Base-by-base conservation (phyloP, 1,140 invertebrate species). In the Meteorus sp. region DNA sequence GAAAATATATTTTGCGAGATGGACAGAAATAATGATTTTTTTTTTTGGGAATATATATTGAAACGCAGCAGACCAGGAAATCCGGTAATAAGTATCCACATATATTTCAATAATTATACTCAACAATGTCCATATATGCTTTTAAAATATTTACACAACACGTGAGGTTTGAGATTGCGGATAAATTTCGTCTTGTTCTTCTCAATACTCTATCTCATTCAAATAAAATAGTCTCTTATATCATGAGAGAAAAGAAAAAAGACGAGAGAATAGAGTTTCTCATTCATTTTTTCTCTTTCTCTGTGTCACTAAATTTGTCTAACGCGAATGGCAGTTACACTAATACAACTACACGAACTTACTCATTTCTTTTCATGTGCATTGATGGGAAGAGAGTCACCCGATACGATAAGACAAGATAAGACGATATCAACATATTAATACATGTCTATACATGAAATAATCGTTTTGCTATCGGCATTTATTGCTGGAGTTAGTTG, bases 71-170 rank as follows among this genome's bases (percentile, higher is more conserved):
- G 64, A 69, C 68, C 39, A 65, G 50, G 57, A 63, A 70, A 75
- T 50, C 59, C 65, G 66, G 72, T 71, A 65, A 70, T 76, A 61
- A 74, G 67, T 69, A 69, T 73, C 53, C 66, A 73, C 59, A 74
- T 78, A 67, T 78, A 78, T 78, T 78, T 78, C 67, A 71, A 69
- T 69, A 77, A 76, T 67, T 65, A 66, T 73, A 37, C 20, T 76
- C 71, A 77, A 77, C 75, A 77, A 69, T 71, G 72, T 68, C 33
- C 41, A 44, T 44, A 71, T 73, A 73, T 73, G 73, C 70, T 55
- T 41, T 44, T 63, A 45, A 74, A 66, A 64, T 72, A 68, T 73
- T 58, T 68, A 72, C 72, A 73, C 65, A 73, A 74, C 69, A 62
- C 68, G 62, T n/a, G n/a, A n/a, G n/a, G 58, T 54, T 47, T 56